Conservation (phyloP, 2,113 vertebrate genomes). For the Tachuris rubrigastra region DNA sequence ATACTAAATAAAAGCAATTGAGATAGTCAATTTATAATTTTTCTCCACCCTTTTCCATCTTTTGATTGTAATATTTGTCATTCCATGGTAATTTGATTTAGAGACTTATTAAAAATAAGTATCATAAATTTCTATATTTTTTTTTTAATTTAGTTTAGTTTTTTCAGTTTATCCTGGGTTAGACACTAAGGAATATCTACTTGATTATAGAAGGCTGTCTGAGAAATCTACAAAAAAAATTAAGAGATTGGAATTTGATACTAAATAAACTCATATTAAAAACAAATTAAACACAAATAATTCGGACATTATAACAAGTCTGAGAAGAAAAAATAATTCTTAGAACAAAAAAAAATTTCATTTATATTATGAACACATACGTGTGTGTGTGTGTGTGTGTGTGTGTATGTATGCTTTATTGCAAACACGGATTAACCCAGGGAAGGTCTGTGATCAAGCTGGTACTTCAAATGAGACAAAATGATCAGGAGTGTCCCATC, state of each 20-base stretch:
- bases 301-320: not conserved
- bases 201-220: not conserved
- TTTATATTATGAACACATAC: not conserved
- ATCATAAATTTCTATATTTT: not conserved
- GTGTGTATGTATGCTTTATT: not conserved
- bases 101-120: not conserved
- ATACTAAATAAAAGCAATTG: not conserved
- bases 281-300: not conserved
- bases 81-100: not conserved
- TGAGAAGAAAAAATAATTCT: not conserved
- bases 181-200: not conserved
- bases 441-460: not conserved
- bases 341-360: not conserved
- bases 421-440: not conserved
- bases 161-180: not conserved
- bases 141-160: not conserved
- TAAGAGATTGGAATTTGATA: not conserved
- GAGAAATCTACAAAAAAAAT: not conserved
- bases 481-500: not conserved
- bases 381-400: rapidly evolving
- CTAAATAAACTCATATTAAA: not conserved
- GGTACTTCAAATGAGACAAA: not conserved
- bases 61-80: not conserved
- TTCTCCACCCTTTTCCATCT: not conserved
- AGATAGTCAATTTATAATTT: not conserved